These are phyloP conservation scores for Chlorops oryzae DNA, from an alignment of 1,140 invertebrate genomes.

Conservation along the genomic window DNA sequence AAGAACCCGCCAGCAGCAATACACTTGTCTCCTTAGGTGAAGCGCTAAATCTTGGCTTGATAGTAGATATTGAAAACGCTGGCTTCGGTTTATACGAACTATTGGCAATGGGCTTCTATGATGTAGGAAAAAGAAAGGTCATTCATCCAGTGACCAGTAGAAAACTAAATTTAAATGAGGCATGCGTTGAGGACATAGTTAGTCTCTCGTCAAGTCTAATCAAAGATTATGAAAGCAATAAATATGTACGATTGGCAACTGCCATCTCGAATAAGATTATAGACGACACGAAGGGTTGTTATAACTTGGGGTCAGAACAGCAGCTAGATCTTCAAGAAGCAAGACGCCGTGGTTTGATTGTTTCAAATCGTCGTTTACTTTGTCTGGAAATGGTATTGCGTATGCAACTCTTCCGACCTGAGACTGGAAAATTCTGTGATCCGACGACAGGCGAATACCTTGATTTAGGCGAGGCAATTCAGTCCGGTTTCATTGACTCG, in stretches of 20 bases:
- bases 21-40: slow-evolving; percentile 60
- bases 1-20: slow-evolving; percentile 63
- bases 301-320: slow-evolving; percentile 58
- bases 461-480: slow-evolving; percentile 66
- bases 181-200: slow-evolving; percentile 73
- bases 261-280: slow-evolving; percentile 69
- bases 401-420: slow-evolving; percentile 67
- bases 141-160: slow-evolving; percentile 75
- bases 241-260: slow-evolving; percentile 66
- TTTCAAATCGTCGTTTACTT: slow-evolving; percentile 63
- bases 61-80: slow-evolving; percentile 77
- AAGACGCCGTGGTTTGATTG: slow-evolving; percentile 64
- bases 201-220: slow-evolving; percentile 73
- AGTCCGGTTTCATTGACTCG: slow-evolving; percentile 67
- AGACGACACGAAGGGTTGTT: slow-evolving; percentile 64
- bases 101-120: slow-evolving; percentile 75
- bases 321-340: slow-evolving; percentile 65
- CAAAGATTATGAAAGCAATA: slow-evolving; percentile 63
- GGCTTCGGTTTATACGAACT: slow-evolving; percentile 77
- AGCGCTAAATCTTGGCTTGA: slow-evolving; percentile 68
- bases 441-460: slow-evolving; percentile 64
- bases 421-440: slow-evolving; percentile 74
- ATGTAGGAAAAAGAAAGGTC: slow-evolving; percentile 64
- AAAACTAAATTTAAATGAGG: slow-evolving; percentile 70
- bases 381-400: slow-evolving; percentile 72